phyloP scores from a whole-genome alignment of 2,888 invertebrate genomes.

The Micropterix aruncella region DNA sequence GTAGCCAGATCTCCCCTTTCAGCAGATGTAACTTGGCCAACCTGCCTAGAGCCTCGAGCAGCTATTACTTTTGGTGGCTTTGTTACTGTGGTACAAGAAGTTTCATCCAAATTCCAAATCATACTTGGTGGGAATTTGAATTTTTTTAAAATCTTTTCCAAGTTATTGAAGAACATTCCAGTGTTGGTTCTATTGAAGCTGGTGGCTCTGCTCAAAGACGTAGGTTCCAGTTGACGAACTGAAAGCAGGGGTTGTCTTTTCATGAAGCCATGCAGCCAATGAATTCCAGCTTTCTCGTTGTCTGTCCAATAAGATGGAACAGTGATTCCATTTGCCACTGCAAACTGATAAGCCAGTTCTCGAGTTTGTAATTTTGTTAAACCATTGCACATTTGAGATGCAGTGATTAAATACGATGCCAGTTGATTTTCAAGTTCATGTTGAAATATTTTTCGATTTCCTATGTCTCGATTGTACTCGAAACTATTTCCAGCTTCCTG shows the following conservation, averaged over 20 bases:
- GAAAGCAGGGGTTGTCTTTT: not conserved
- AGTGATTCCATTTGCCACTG: not conserved
- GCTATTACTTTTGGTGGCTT: constrained; percentile 7
- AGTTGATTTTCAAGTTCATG: not conserved
- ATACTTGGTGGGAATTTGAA: constrained; percentile 2
- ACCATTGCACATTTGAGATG: constrained; percentile 2
- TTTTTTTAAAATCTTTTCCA: constrained; percentile 4
- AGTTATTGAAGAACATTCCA: constrained; percentile 9
- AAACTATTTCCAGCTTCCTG: too few relatives aligned
- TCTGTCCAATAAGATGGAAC: not conserved
- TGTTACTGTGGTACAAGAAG: constrained; percentile 6
- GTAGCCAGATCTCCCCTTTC: constrained; percentile 1
- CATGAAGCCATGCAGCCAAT: constrained; percentile 1
- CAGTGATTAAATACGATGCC: not conserved
- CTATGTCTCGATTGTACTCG: not conserved
- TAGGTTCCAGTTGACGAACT: constrained; percentile 1
- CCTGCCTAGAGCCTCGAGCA: too few relatives aligned
- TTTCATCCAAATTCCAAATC: constrained; percentile 9
- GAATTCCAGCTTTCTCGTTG: constrained; percentile 1
- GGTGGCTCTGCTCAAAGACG: constrained; percentile 6
- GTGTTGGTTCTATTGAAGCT: constrained; percentile 9
- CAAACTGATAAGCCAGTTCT: too few relatives aligned
- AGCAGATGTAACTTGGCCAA: not conserved
- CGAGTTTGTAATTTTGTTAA: constrained; percentile 1
- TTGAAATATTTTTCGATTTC: constrained; percentile 2